A percentile compares a stretch with the other conserved stretches of the same genome.
Conservation (phyloP, 2,797 vertebrate species). For the Morus bassanus region DNA sequence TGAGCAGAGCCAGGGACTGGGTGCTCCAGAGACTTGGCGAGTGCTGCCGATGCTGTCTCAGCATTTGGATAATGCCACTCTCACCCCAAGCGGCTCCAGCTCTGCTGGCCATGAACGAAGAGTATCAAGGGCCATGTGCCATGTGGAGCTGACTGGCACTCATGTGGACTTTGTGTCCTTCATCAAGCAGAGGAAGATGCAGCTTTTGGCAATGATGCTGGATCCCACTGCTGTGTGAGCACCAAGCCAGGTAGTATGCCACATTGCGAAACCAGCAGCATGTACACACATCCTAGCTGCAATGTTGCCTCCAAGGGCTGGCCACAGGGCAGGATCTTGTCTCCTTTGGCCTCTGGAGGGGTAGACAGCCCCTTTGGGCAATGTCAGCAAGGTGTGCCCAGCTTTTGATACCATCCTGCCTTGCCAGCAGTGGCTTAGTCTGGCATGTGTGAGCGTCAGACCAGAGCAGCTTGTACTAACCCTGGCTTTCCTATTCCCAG, state of each 20-base stretch:
- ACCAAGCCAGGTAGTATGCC: background rate
- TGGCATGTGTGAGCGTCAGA: background rate
- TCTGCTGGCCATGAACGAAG: background rate
- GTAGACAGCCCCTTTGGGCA: background rate
- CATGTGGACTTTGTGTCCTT: background rate
- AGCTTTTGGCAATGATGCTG: background rate
- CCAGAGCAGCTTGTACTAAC: background rate
- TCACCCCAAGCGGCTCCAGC: background rate
- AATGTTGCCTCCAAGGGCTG: background rate
- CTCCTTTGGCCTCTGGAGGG: background rate
- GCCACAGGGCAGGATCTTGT: background rate
- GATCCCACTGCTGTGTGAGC: background rate
- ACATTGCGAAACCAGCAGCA: rapidly evolving
- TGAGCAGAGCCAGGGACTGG: rapidly evolving
- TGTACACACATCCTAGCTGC: rapidly evolving
- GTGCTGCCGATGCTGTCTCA: rapidly evolving
- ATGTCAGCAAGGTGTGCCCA: background rate
- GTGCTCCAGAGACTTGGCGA: rapidly evolving
- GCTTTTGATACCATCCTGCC: background rate
- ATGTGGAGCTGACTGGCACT: background rate
- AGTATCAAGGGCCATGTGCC: background rate
- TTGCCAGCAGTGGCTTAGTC: background rate
- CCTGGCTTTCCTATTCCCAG: background rate
- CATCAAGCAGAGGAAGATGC: background rate
- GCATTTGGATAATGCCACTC: background rate